Percentiles rank a stretch among this genome's conserved stretches.
Evolutionary conservation across 2,888 invertebrate genomes (phyloP).

Genomic region (Latrodectus hesperus): DNA sequence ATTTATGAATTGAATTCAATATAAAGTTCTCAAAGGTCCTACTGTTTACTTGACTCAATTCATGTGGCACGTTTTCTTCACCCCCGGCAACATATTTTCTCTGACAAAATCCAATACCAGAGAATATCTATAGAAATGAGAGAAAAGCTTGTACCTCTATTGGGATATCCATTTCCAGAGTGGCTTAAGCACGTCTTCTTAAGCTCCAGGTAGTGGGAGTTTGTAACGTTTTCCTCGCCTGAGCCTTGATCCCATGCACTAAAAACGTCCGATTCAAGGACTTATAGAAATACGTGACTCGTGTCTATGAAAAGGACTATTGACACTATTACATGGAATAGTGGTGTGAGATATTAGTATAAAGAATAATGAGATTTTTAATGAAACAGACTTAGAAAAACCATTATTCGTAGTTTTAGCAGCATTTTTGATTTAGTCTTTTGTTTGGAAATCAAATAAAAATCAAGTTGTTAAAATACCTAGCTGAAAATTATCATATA

Average conservation of each 20-base stretch:
- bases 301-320: neutral
- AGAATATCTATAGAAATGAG: neutral
- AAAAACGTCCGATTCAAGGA: conserved; percentile 46
- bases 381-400: too few relatives aligned
- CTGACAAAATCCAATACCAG: neutral
- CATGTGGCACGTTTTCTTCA: too few relatives aligned
- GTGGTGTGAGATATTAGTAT: too few relatives aligned
- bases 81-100: neutral
- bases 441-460: too few relatives aligned
- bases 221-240: conserved; percentile 30
- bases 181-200: conserved; percentile 32
- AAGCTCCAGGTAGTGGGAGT: conserved; percentile 38
- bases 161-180: conserved; percentile 11
- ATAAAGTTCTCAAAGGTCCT: too few relatives aligned
- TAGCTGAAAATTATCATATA: too few relatives aligned
- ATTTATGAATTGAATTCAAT: too few relatives aligned
- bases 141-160: neutral
- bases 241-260: conserved; percentile 19
- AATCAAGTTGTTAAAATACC: too few relatives aligned
- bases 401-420: too few relatives aligned
- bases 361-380: too few relatives aligned
- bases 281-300: conserved; percentile 36
- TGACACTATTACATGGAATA: neutral
- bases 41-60: too few relatives aligned
- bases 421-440: too few relatives aligned